A percentile compares a stretch with the other conserved stretches of the same genome.
These are phyloP conservation scores for Cetonia aurata DNA, from an alignment of 2,888 invertebrate genomes.

Conservation along the genomic window DNA sequence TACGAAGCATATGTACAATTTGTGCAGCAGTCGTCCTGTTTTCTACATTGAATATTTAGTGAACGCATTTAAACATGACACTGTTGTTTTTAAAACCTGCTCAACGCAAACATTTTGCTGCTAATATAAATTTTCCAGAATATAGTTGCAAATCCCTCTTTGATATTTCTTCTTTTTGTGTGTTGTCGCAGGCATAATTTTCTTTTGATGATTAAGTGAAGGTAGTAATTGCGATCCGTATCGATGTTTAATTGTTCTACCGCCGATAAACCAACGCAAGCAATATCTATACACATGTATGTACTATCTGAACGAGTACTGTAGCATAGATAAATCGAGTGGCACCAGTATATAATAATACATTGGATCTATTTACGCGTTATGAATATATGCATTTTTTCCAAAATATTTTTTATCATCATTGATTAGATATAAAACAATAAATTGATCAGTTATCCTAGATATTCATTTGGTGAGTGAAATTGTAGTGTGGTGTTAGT, in stretches of 20 bases:
- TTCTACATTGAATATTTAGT: too few species aligned
- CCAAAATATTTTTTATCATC: slow-evolving; percentile 34
- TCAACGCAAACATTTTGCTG: too few species aligned
- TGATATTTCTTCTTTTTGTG: too few species aligned
- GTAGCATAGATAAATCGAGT: slow-evolving; percentile 32
- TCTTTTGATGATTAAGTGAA: slow-evolving; percentile 7
- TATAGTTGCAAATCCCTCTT: too few species aligned
- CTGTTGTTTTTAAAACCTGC: too few species aligned
- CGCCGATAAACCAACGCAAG: slow-evolving; percentile 18
- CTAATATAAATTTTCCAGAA: too few species aligned
- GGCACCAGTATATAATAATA: slow-evolving; percentile 32
- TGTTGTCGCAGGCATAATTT: too few species aligned
- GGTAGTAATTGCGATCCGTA: background rate
- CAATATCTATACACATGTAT: slow-evolving; percentile 1
- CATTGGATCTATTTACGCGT: slow-evolving; percentile 12
- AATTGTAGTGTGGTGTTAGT: slow-evolving; percentile 11
- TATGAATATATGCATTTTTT: slow-evolving; percentile 11
- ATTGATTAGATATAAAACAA: slow-evolving; percentile 45
- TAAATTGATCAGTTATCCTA: slow-evolving; percentile 36
- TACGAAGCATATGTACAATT: too few species aligned
- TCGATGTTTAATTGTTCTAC: background rate
- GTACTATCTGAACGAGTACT: slow-evolving; percentile 30
- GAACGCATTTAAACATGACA: too few species aligned
- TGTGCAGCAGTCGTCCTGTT: too few species aligned
- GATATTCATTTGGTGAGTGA: slow-evolving; percentile 19